A percentile compares a stretch with the other conserved stretches of the same genome.
Evolutionary conservation across 1,140 invertebrate species (phyloP).

Genomic region (Panulirus ornatus): DNA sequence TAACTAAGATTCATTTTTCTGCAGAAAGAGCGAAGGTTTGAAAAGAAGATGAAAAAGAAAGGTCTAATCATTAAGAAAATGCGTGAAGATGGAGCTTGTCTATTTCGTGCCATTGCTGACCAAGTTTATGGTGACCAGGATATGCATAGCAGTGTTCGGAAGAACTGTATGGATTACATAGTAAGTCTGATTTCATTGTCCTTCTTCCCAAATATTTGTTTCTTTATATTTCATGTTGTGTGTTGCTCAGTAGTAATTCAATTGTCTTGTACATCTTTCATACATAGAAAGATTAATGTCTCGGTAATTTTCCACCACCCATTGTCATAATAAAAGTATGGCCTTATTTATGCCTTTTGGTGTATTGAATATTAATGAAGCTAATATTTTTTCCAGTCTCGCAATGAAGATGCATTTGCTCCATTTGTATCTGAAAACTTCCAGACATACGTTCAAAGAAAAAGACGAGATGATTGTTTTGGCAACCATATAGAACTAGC

Average conservation of each 20-base stretch:
- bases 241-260: background rate
- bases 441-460: constrained; percentile 89
- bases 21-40: constrained; percentile 84
- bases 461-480: constrained; percentile 88
- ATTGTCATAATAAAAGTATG: no score
- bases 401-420: constrained; percentile 94
- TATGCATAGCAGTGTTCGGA: constrained; percentile 90
- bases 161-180: constrained; percentile 96
- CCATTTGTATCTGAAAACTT: constrained; percentile 97
- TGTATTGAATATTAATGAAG: no score
- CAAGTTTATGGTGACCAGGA: constrained; percentile 96
- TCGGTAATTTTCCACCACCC: background rate
- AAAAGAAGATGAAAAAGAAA: constrained; percentile 85
- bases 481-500: constrained; percentile 97
- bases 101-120: constrained; percentile 94
- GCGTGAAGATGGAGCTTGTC: constrained; percentile 94
- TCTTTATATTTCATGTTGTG: background rate
- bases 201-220: no score
- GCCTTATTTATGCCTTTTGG: no score
- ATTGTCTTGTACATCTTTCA: no score
- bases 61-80: constrained; percentile 93
- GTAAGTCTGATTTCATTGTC: no score
- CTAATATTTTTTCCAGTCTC: constrained; percentile 80
- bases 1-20: no score
- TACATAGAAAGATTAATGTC: background rate